Conservation (phyloP, 1,140 invertebrate genomes). For the Caenorhabditis brenneri region DNA sequence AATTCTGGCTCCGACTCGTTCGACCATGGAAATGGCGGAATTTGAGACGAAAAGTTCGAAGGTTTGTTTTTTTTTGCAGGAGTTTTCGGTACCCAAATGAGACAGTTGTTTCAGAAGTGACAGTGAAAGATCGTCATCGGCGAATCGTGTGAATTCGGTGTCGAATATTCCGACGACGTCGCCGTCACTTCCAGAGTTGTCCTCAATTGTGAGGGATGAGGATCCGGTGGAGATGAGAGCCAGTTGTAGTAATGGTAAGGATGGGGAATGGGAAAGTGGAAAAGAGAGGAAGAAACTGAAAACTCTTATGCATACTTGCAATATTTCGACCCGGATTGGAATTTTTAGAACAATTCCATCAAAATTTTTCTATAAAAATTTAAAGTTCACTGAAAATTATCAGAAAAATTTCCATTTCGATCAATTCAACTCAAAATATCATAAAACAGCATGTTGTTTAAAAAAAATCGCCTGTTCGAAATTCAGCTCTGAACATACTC, state of each 20-base stretch:
- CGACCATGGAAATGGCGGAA: constrained; percentile 57
- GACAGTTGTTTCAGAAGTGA: constrained; percentile 19
- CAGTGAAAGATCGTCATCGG: not conserved
- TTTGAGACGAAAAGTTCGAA: constrained; percentile 37
- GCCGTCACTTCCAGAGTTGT: constrained; percentile 1
- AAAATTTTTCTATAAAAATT: too few relatives aligned
- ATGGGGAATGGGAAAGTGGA: not conserved
- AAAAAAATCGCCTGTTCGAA: too few relatives aligned
- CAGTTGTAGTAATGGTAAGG: not conserved
- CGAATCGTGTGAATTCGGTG: not conserved
- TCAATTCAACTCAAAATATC: too few relatives aligned
- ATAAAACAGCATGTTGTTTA: too few relatives aligned
- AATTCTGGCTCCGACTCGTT: constrained; percentile 55
- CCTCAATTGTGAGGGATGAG: not conserved
- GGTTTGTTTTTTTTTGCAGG: not conserved
- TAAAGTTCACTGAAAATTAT: too few relatives aligned
- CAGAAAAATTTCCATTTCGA: too few relatives aligned
- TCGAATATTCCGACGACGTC: constrained; percentile 17
- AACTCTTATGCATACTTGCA: too few relatives aligned
- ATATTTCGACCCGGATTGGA: too few relatives aligned
- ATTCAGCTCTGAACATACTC: too few relatives aligned
- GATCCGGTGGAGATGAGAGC: not conserved
- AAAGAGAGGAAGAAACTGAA: too few relatives aligned
- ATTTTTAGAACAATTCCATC: too few relatives aligned
- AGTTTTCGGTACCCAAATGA: too few relatives aligned